These are phyloP conservation scores for Lamproptera curius DNA, from an alignment of 2,888 invertebrate species.

Conservation along the genomic window DNA sequence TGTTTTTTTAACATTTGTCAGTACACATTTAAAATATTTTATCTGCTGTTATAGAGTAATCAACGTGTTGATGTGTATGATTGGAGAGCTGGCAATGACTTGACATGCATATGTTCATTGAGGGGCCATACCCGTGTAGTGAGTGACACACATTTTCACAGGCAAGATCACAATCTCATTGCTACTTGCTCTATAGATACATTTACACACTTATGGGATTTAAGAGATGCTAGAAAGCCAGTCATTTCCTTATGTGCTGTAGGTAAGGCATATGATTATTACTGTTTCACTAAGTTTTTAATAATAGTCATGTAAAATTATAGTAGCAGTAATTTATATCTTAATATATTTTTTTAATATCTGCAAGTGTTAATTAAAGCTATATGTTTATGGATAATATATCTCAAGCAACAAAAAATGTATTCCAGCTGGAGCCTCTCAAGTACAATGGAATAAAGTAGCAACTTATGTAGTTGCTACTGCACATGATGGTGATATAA, in stretches of 20 bases:
- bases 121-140: constrained; percentile 91
- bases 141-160: constrained; percentile 95
- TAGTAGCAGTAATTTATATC: too few species aligned
- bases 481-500: constrained; percentile 96
- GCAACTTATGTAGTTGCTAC: constrained; percentile 92
- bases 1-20: constrained; percentile 7
- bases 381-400: too few species aligned
- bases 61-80: constrained; percentile 92
- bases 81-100: constrained; percentile 84
- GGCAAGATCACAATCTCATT: constrained; percentile 72
- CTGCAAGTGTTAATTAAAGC: too few species aligned
- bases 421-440: constrained; percentile 90
- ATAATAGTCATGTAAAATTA: too few species aligned
- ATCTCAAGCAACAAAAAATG: too few species aligned
- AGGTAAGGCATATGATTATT: constrained; percentile 70
- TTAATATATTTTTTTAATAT: too few species aligned
- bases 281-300: too few species aligned
- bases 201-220: constrained; percentile 96
- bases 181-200: constrained; percentile 96
- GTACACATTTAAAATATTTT: neutral
- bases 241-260: constrained; percentile 91
- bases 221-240: constrained; percentile 91
- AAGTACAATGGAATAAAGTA: constrained; percentile 95
- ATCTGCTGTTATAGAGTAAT: constrained; percentile 81
- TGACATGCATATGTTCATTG: constrained; percentile 84